A percentile compares a stretch with the other conserved stretches of the same genome.
Evolutionary conservation across 1,140 invertebrate genomes (phyloP).

Genomic region (Teleopsis dalmanni): DNA sequence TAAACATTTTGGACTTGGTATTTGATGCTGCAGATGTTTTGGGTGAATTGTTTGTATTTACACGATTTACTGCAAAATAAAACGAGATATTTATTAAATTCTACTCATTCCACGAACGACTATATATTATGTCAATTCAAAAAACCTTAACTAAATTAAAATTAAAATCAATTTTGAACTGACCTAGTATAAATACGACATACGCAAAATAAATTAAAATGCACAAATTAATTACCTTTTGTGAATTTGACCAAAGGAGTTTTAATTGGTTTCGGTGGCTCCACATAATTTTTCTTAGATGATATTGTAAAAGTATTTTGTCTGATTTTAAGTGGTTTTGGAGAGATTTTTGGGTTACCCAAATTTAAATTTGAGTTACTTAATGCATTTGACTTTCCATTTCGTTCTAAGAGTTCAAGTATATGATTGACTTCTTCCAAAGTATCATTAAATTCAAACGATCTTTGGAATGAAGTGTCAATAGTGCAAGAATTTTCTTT

Average conservation of each 20-base stretch:
- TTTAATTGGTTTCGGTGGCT: too few relatives aligned
- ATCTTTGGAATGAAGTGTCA: conserved; percentile 7
- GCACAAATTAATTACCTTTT: too few relatives aligned
- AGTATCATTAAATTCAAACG: conserved; percentile 43
- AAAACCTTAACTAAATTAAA: too few relatives aligned
- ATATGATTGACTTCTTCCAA: conserved; percentile 45
- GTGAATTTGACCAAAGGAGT: too few relatives aligned
- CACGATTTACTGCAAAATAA: neutral
- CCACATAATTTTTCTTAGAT: conserved; percentile 11
- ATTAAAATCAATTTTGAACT: too few relatives aligned
- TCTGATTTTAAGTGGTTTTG: conserved; percentile 10
- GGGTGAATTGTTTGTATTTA: neutral
- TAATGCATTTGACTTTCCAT: neutral
- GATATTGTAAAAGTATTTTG: conserved; percentile 25
- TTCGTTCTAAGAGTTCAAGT: conserved; percentile 19
- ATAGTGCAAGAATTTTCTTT: conserved; percentile 3
- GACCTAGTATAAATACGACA: too few relatives aligned
- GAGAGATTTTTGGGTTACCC: neutral
- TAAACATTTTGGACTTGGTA: neutral
- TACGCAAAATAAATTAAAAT: too few relatives aligned
- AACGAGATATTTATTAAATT: neutral
- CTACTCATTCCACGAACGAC: neutral
- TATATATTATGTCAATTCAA: too few relatives aligned
- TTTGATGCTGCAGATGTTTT: conserved; percentile 5
- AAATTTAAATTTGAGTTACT: neutral